Base-by-base conservation (phyloP, 2,113 vertebrate species). In the Sinocyclocheilus anshuiensis region DNA sequence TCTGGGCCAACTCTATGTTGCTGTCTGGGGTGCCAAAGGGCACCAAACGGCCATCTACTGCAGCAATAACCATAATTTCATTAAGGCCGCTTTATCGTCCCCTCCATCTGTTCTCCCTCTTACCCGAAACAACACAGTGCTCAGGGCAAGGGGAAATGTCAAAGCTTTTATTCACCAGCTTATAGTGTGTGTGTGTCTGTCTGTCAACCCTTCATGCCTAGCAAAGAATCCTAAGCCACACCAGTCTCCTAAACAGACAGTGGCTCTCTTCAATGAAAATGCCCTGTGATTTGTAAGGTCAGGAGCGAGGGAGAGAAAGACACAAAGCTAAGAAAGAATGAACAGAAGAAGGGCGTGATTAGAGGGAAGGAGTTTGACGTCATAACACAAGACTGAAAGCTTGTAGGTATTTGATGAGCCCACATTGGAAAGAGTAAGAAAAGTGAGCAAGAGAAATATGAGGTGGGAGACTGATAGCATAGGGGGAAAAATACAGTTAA, bases 101-200 rank as follows among this genome's bases (percentile, higher is more conserved):
- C 13, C 57, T 80, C 20, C 57, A 80, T 80, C 77, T 80, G 36
- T 24, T 80, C 77, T 80, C 18, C 36, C 6, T 24, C 20, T 80
- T 36, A 63, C 77, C 77, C 22, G 4, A 61, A 80, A 80, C 57
- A 63, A 63, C 77, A 63, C 7, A n/a, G 77, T 42, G 77, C 77
- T 80, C 77, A 63, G n/a, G 77, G 57, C 77, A 80, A 91, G 90
- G 87, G 87, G 89, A 77, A 87, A 92, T 93, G 93, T 93, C 92
- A 93, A 91, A 92, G 93, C 93, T 95, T 93, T 94, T 93, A 92
- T 92, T 91, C 92, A 92, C 89, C 63, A 83, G 88, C 91, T 91
- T 92, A 93, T 91, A 93, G 75, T 71, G 75, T 71, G 77, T 61
- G 88, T 84, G 36, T 53, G 87, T 53, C 20, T 67, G 87, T 61